phyloP scores from a whole-genome alignment of 2,888 invertebrate species.

The Pollenia amentaria region DNA sequence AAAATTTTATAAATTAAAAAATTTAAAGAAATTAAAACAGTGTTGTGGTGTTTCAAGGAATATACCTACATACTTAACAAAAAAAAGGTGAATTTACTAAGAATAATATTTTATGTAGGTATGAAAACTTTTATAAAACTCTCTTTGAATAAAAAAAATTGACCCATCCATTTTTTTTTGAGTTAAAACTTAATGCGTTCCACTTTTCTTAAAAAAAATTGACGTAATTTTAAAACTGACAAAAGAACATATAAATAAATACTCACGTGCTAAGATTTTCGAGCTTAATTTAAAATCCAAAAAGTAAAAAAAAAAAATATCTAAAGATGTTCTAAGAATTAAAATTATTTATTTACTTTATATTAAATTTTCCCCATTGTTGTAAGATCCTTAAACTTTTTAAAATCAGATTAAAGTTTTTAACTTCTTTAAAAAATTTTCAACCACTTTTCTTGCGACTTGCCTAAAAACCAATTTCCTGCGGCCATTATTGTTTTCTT shows the following conservation, averaged over 20 bases:
- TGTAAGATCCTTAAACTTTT: slow-evolving; percentile 12
- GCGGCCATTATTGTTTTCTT: slow-evolving; percentile 59
- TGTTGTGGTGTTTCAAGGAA: slow-evolving; percentile 1
- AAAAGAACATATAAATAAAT: too few species aligned
- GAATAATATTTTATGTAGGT: background rate
- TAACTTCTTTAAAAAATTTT: background rate
- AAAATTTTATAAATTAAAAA: background rate
- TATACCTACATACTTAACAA: background rate
- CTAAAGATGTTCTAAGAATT: too few species aligned
- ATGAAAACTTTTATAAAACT: slow-evolving; percentile 12
- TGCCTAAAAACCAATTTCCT: slow-evolving; percentile 59
- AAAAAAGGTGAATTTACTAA: slow-evolving; percentile 45
- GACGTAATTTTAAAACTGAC: too few species aligned
- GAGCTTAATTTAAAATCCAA: too few species aligned
- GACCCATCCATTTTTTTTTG: background rate
- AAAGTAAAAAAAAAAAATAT: too few species aligned
- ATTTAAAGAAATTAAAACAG: background rate
- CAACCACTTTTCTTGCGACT: background rate
- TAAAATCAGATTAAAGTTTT: background rate
- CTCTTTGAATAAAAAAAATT: slow-evolving; percentile 16
- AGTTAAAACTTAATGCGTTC: background rate
- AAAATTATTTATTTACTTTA: background rate
- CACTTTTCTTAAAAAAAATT: too few species aligned
- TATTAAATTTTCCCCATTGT: background rate
- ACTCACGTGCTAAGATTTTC: too few species aligned